A percentile compares a stretch with the other conserved stretches of the same genome.
phyloP scores from a whole-genome alignment of 2,888 invertebrate genomes.

The Conomelus anceps region DNA sequence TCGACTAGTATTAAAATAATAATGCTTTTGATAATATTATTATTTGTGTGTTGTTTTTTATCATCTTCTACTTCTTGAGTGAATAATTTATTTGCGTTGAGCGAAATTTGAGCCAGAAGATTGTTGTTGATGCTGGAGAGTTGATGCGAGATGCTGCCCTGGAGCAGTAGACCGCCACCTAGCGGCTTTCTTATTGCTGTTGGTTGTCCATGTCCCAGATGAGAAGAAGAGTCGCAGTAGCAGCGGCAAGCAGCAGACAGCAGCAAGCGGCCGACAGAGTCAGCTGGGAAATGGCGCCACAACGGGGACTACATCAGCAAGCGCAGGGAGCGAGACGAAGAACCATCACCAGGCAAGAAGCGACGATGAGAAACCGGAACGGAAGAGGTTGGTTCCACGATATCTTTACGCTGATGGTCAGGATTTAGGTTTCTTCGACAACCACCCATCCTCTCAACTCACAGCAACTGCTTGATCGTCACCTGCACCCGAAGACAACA shows the following conservation, averaged over 20 bases:
- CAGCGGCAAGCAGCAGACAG: conserved; percentile 47
- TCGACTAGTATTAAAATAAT: neutral
- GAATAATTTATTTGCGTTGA: conserved; percentile 2
- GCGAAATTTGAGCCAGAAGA: neutral
- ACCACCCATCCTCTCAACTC: neutral
- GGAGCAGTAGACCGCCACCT: neutral
- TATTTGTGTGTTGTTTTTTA: too few species aligned
- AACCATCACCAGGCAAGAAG: too few species aligned
- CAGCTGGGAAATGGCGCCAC: too few species aligned
- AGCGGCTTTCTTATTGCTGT: conserved; percentile 14
- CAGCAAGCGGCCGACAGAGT: conserved; percentile 45
- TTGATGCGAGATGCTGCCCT: neutral
- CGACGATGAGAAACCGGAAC: conserved; percentile 50
- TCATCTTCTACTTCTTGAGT: conserved; percentile 10
- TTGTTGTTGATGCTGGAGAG: neutral
- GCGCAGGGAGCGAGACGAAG: conserved; percentile 46
- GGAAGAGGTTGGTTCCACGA: conserved; percentile 48
- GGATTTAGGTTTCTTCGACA: neutral
- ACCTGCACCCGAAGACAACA: neutral
- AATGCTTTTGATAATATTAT: conserved; percentile 33
- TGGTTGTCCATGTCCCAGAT: conserved; percentile 34
- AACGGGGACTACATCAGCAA: neutral
- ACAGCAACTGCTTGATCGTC: neutral
- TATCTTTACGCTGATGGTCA: neutral
- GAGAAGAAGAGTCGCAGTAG: conserved; percentile 41